Percentiles rank a stretch among this genome's conserved stretches.
Conservation (phyloP, 2,113 vertebrate species). For the Myrmecobius fasciatus region DNA sequence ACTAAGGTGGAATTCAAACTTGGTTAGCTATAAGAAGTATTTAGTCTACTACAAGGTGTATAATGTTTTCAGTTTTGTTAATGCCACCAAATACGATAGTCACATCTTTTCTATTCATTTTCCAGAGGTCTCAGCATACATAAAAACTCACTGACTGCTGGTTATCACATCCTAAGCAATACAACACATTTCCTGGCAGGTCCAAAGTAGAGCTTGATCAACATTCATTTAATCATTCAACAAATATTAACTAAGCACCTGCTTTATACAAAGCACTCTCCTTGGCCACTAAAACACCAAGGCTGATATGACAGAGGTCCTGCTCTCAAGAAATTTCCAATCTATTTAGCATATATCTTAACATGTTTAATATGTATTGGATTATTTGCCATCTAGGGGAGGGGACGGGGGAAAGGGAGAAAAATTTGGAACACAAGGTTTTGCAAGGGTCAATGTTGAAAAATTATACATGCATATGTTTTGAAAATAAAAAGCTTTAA, state of each 20-base stretch:
- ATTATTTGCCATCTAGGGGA: too few relatives aligned
- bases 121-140: neutral
- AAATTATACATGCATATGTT: too few relatives aligned
- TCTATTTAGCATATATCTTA: too few relatives aligned
- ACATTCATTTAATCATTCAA: neutral
- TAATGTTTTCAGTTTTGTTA: neutral
- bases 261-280: neutral
- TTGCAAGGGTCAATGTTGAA: too few relatives aligned
- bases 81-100: neutral
- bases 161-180: neutral
- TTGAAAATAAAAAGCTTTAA: too few relatives aligned
- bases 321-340: neutral
- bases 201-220: neutral
- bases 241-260: neutral
- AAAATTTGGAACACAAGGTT: too few relatives aligned
- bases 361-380: too few relatives aligned
- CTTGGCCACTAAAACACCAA: neutral
- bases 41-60: neutral
- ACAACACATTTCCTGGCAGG: neutral
- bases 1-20: neutral
- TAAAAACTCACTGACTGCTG: neutral
- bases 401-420: too few relatives aligned
- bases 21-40: neutral
- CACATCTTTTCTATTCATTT: neutral
- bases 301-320: neutral